phyloP scores from a whole-genome alignment of 1,140 invertebrate species.

The Pseudachorutes palmiensis region DNA sequence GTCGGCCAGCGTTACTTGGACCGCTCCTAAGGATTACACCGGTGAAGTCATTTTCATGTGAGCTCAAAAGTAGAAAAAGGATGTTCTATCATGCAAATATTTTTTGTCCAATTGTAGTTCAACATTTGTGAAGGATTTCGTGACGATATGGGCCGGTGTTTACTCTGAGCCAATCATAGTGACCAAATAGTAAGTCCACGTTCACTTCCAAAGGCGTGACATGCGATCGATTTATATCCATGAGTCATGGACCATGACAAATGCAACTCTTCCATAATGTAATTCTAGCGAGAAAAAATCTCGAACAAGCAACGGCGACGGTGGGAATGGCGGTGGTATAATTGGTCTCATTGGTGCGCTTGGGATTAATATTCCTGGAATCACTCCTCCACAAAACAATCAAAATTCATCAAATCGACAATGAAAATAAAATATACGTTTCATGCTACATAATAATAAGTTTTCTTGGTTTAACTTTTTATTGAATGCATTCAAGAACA shows the following conservation, averaged over 20 bases:
- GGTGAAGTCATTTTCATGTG: slow-evolving; percentile 28
- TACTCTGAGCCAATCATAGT: slow-evolving; percentile 16
- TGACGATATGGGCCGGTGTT: slow-evolving; percentile 15
- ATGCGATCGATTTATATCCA: too few species aligned
- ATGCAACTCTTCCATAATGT: too few species aligned
- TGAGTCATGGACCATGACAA: too few species aligned
- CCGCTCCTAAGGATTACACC: slow-evolving; percentile 25
- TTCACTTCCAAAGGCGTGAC: neutral
- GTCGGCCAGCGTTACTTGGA: slow-evolving; percentile 20
- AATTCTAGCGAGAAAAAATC: too few species aligned
- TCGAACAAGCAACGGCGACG: neutral
- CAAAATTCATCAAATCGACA: neutral
- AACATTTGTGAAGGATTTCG: slow-evolving; percentile 18
- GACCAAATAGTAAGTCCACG: neutral
- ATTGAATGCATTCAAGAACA: too few species aligned
- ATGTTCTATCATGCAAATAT: too few species aligned
- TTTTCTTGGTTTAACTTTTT: neutral
- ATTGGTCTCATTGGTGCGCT: neutral
- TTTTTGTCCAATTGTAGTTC: neutral
- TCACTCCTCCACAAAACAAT: neutral
- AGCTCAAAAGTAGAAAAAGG: too few species aligned
- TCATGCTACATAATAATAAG: neutral
- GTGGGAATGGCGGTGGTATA: neutral
- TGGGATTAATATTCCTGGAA: slow-evolving; percentile 3
- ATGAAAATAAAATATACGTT: neutral